Conservation (phyloP, 1,140 invertebrate genomes). For the Cardiocondyla obscurior region DNA sequence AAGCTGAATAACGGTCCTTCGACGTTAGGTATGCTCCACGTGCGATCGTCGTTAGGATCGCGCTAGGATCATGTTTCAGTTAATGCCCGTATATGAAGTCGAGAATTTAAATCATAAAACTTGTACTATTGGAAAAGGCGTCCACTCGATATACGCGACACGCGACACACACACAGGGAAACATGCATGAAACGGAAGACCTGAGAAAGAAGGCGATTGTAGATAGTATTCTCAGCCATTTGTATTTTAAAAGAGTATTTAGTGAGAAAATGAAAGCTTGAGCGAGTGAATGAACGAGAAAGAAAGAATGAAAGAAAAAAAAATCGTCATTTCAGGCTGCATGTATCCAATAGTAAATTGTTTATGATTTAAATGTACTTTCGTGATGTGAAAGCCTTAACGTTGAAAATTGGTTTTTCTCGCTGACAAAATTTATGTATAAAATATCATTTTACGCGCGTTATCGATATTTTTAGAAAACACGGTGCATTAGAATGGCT, state of each 20-base stretch:
- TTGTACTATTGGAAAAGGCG: slow-evolving; percentile 39
- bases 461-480: background rate
- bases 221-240: slow-evolving; percentile 47
- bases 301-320: background rate
- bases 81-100: background rate
- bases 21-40: slow-evolving; percentile 41
- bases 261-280: background rate
- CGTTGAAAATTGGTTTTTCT: background rate
- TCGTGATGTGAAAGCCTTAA: slow-evolving; percentile 58
- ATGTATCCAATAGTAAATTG: slow-evolving; percentile 43
- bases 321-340: slow-evolving; percentile 4
- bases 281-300: background rate
- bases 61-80: slow-evolving; percentile 22
- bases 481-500: background rate
- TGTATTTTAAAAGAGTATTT: slow-evolving; percentile 50
- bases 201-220: background rate
- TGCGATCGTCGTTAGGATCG: slow-evolving; percentile 52
- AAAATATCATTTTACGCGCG: background rate
- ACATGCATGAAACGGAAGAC: background rate
- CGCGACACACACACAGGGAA: background rate
- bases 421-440: background rate
- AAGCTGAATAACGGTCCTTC: slow-evolving; percentile 43
- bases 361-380: slow-evolving; percentile 59
- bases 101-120: slow-evolving; percentile 56
- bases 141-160: background rate